Evolutionary conservation across 2,797 vertebrate genomes (phyloP).

Genomic region (Oreochromis mossambicus): DNA sequence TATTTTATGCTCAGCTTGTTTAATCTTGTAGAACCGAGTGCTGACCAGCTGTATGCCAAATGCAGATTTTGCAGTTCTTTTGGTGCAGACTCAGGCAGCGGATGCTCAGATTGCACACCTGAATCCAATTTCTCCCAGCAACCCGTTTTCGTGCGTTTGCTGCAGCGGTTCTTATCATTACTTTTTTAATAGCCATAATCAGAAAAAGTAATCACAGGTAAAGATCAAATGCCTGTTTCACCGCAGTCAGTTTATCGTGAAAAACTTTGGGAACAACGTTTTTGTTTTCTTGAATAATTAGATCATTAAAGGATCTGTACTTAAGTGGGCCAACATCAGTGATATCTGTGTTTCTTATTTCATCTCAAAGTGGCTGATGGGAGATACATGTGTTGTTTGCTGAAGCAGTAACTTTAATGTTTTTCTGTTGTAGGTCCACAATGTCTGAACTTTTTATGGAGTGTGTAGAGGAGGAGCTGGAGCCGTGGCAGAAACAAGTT

Average conservation of each 20-base stretch:
- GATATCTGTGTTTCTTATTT: not conserved
- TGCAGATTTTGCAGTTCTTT: not conserved
- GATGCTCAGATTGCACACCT: not conserved
- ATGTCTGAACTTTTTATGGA: slow-evolving; percentile 75
- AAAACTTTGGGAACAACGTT: not conserved
- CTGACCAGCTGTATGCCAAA: not conserved
- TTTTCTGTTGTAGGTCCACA: slow-evolving; percentile 38
- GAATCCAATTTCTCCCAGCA: not conserved
- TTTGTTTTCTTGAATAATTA: not conserved
- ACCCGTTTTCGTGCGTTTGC: not conserved
- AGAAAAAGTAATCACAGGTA: not conserved
- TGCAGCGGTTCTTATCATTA: not conserved
- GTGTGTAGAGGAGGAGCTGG: slow-evolving; percentile 71
- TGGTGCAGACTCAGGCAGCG: not conserved
- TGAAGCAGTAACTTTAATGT: not conserved
- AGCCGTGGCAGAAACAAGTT: slow-evolving; percentile 68
- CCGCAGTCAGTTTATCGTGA: not conserved
- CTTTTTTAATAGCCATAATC: not conserved
- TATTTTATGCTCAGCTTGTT: not conserved
- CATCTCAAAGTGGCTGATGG: not conserved
- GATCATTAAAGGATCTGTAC: not conserved
- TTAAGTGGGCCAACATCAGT: not conserved
- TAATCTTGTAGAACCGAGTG: not conserved
- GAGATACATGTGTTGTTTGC: not conserved
- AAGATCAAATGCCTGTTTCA: not conserved